phyloP scores from a whole-genome alignment of 2,113 vertebrate species.

The Nesoenas mayeri region DNA sequence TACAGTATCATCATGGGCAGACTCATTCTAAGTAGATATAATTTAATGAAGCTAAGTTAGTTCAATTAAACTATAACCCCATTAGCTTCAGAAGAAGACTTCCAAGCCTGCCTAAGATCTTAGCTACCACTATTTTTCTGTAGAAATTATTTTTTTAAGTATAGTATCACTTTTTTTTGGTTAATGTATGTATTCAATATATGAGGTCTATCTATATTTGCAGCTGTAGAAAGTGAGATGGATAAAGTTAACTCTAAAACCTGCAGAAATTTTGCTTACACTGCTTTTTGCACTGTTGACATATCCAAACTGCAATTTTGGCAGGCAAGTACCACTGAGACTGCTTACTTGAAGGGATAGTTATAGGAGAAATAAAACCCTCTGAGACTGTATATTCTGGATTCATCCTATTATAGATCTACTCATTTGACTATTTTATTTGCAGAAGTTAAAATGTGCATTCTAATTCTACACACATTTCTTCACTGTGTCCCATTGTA shows the following conservation, averaged over 20 bases:
- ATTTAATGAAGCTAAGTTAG: not conserved
- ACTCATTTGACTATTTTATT: not conserved
- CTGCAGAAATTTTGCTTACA: not conserved
- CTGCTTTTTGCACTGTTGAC: not conserved
- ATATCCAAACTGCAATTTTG: not conserved
- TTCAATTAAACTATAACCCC: not conserved
- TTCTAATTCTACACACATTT: not conserved
- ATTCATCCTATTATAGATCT: not conserved
- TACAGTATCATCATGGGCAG: fast-evolving
- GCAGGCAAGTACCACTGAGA: not conserved
- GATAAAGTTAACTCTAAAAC: not conserved
- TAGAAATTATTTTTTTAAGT: not conserved
- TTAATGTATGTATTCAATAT: not conserved
- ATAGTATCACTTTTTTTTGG: not conserved
- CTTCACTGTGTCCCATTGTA: not conserved
- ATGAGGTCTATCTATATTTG: not conserved
- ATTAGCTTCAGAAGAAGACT: not conserved
- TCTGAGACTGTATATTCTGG: not conserved
- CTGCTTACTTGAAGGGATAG: not conserved
- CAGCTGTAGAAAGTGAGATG: not conserved
- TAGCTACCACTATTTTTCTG: not conserved
- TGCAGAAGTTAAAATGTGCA: not conserved
- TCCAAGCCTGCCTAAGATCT: not conserved
- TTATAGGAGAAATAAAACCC: not conserved
- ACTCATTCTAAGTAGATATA: not conserved